Evolutionary conservation across 2,113 vertebrate species (phyloP).

Genomic region (Spea bombifrons): DNA sequence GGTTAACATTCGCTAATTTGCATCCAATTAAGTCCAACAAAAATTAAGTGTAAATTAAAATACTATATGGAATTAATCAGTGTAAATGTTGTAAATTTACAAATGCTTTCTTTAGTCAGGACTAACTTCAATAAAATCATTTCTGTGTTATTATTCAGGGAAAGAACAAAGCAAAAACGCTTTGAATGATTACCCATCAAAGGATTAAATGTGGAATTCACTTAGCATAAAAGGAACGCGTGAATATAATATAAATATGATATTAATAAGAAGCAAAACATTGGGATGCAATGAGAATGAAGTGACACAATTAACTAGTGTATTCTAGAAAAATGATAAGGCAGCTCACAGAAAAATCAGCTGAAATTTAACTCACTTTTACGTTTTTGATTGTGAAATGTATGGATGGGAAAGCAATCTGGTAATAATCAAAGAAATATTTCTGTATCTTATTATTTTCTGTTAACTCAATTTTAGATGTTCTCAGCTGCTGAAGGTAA

Average conservation of each 20-base stretch:
- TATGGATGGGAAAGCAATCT: too few species aligned
- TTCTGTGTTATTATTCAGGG: slow-evolving; percentile 29
- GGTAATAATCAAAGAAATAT: too few species aligned
- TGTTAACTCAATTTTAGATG: too few species aligned
- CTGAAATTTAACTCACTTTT: too few species aligned
- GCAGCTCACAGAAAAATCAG: too few species aligned
- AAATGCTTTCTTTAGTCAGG: slow-evolving; percentile 49
- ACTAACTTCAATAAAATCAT: slow-evolving; percentile 52
- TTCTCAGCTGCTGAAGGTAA: too few species aligned
- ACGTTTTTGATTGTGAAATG: too few species aligned
- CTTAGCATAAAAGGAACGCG: background rate
- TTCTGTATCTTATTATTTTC: too few species aligned
- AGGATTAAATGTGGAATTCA: background rate
- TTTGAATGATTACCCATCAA: background rate
- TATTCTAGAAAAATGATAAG: too few species aligned
- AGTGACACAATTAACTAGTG: background rate
- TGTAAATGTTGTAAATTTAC: slow-evolving; percentile 57
- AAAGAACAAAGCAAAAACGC: slow-evolving; percentile 20
- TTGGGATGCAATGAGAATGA: background rate
- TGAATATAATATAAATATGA: background rate
- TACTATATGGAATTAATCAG: slow-evolving; percentile 59
- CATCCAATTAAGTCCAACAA: slow-evolving; percentile 63
- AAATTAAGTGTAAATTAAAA: slow-evolving; percentile 61
- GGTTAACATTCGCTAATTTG: slow-evolving; percentile 68
- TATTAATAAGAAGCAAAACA: background rate